Conservation (phyloP, 2,888 invertebrate species). For the Brassicogethes aeneus region DNA sequence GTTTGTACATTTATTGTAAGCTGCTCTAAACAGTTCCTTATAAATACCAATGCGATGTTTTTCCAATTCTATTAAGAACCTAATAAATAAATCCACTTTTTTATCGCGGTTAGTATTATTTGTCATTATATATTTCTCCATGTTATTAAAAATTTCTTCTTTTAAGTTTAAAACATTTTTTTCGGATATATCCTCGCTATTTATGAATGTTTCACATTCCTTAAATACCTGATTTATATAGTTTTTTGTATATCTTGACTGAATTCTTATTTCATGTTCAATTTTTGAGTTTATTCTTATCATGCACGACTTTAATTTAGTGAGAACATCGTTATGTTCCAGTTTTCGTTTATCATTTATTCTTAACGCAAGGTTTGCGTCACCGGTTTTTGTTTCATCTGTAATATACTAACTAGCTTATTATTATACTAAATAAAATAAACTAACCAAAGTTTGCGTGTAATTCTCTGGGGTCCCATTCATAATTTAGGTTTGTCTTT, state of each 20-base stretch:
- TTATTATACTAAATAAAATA: no score
- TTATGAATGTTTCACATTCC: background rate
- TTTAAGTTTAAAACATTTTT: constrained; percentile 8
- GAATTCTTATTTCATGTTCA: constrained; percentile 19
- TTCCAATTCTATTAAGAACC: constrained; percentile 21
- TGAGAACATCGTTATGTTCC: constrained; percentile 18
- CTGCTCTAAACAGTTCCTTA: constrained; percentile 23
- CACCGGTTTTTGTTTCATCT: no score
- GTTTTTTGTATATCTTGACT: constrained; percentile 17
- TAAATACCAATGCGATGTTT: constrained; percentile 22
- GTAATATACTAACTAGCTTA: no score
- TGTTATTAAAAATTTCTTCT: constrained; percentile 12
- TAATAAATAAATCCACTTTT: constrained; percentile 19
- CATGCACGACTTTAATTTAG: constrained; percentile 16
- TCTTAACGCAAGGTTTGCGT: no score
- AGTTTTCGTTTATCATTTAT: constrained; percentile 16
- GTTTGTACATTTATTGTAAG: constrained; percentile 23
- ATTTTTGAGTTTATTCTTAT: constrained; percentile 19
- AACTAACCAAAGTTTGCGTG: no score
- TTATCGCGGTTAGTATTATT: constrained; percentile 11
- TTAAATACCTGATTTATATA: constrained; percentile 3
- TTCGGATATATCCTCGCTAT: background rate
- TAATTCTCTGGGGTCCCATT: no score
- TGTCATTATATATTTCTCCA: constrained; percentile 10
- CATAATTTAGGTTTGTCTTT: no score